These are phyloP conservation scores for Casuarius casuarius DNA, from an alignment of 2,113 vertebrate species.

Conservation along the genomic window DNA sequence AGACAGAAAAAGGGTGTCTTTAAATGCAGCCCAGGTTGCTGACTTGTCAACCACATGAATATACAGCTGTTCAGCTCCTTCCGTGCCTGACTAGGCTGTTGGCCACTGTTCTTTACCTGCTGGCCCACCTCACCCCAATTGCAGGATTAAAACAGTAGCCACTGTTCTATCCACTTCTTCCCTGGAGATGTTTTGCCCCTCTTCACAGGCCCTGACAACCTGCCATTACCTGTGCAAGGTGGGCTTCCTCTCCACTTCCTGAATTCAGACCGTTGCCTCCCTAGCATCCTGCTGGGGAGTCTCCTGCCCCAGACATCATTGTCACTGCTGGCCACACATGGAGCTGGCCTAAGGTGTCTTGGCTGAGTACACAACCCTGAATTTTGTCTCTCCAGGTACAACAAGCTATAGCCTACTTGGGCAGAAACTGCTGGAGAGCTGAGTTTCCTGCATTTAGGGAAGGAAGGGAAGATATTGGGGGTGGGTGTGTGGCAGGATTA, in stretches of 20 bases:
- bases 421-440: background rate
- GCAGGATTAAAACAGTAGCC: background rate
- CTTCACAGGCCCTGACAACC: too few relatives aligned
- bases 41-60: background rate
- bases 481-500: background rate
- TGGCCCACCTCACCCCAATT: background rate
- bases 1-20: background rate
- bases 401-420: too few relatives aligned
- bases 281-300: background rate
- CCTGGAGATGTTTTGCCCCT: too few relatives aligned
- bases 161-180: background rate
- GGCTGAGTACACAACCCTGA: background rate
- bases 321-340: background rate
- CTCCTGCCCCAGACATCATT: background rate
- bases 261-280: background rate
- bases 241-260: background rate
- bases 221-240: background rate
- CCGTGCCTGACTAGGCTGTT: rapidly evolving
- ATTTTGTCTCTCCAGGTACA: background rate
- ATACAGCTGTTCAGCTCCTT: background rate
- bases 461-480: background rate
- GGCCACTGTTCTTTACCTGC: background rate
- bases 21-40: background rate
- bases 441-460: background rate
- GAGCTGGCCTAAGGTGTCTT: background rate